Percentiles rank a stretch among this genome's conserved stretches.
These are phyloP conservation scores for Tragulus kanchil DNA, from an alignment of 2,113 vertebrate genomes.

Conservation along the genomic window DNA sequence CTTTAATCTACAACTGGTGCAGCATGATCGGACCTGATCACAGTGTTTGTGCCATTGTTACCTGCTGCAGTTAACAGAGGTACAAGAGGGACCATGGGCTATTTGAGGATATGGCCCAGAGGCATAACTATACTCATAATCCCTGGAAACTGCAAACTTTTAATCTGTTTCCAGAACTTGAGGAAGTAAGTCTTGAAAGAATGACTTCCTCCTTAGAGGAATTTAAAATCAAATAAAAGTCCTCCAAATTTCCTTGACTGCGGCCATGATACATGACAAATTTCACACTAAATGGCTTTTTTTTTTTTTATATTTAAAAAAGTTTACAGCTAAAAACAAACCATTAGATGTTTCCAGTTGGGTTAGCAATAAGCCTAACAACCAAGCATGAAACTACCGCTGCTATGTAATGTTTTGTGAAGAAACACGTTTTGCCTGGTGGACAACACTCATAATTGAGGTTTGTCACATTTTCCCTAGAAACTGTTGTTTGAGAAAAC, in stretches of 20 bases:
- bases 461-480: slow-evolving; percentile 51
- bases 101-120: neutral
- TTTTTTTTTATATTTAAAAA: slow-evolving; percentile 37
- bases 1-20: neutral
- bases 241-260: neutral
- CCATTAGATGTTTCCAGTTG: slow-evolving; percentile 58
- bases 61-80: neutral
- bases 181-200: neutral
- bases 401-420: slow-evolving; percentile 59
- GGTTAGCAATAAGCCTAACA: slow-evolving; percentile 55
- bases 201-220: neutral
- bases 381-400: slow-evolving; percentile 4
- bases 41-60: neutral
- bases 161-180: slow-evolving; percentile 4
- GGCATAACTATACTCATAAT: slow-evolving; percentile 35
- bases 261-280: neutral
- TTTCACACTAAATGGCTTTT: slow-evolving; percentile 54
- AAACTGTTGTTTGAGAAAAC: slow-evolving; percentile 60
- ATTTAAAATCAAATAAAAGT: slow-evolving; percentile 48
- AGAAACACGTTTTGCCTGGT: slow-evolving; percentile 40
- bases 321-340: slow-evolving; percentile 68
- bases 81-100: neutral
- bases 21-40: neutral
- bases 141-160: neutral
- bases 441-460: slow-evolving; percentile 46